Base-by-base conservation (phyloP, 2,888 invertebrate species). In the Ormyrus nitidulus region DNA sequence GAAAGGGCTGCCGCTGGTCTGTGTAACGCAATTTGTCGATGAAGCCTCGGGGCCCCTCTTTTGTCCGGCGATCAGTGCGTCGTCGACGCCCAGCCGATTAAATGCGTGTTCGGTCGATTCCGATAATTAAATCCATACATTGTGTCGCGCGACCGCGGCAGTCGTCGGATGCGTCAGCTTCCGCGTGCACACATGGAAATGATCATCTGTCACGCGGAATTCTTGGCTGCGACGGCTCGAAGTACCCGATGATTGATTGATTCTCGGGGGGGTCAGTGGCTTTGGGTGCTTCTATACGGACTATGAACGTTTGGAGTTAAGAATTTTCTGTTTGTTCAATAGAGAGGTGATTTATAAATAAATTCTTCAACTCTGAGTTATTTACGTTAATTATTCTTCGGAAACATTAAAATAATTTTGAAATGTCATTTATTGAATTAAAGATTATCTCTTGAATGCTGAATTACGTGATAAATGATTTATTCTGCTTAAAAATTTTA, bases 41-140 rank as follows among this genome's bases (percentile, higher is more conserved):
- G 54, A 51, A 51, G 70, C 34, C 46, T 53, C 61, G 51, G 51
- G 9, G 11, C 49, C 81, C 81, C 78, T 79, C 83, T 84, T 85
- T 86, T 85, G 84, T 86, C 77, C 82, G 77, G 66, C 80, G 58
- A 58, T 70, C 58, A 56, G 48, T 19, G 82, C 70, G 83, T 79
- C 82, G 83, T 80, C 82, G 83, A 85, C 87, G 85, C 86, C 87
- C 86, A 85, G 76, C 72, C 86, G 87, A 87, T 88, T 87, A 86
- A 86, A 85, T 83, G 84, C 83, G 19, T 49, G 19, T 49, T 58
- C 58, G 84, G 86, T 88, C 86, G 87, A 87, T 87, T 82, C 82
- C 77, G 85, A 88, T 89, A 88, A 89, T 88, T 87, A 88, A 88
- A 88, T 85, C 84, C 83, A 84, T 85, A 84, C 83, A 81, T 83